Evolutionary conservation across 1,140 invertebrate species (phyloP).

Genomic region (Platyura marginata): DNA sequence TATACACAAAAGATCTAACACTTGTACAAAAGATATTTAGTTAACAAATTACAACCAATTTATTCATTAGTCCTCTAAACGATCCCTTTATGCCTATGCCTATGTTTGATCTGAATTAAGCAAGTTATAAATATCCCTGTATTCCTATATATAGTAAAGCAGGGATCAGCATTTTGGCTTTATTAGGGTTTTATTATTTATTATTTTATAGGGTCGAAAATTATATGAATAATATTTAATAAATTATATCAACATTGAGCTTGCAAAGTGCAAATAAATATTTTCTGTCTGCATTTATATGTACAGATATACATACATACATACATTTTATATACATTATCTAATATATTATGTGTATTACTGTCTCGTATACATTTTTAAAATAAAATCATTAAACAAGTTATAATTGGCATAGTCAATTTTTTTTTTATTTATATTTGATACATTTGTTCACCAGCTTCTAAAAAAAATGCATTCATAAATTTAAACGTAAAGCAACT

Average conservation of each 20-base stretch:
- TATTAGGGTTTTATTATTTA: background rate
- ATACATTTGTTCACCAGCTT: too few species aligned
- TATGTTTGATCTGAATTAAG: background rate
- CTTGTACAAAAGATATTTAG: background rate
- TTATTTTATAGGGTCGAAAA: background rate
- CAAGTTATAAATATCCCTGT: background rate
- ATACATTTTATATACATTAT: too few species aligned
- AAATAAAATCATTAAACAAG: too few species aligned
- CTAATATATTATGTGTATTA: too few species aligned
- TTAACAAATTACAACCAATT: background rate
- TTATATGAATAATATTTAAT: background rate
- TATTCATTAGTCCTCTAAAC: background rate
- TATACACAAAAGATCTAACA: background rate
- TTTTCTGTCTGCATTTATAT: too few species aligned
- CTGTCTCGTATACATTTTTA: too few species aligned
- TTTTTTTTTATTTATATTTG: too few species aligned
- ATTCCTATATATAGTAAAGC: background rate
- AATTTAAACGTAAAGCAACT: too few species aligned
- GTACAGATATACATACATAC: too few species aligned
- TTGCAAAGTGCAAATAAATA: too few species aligned
- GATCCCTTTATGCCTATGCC: background rate
- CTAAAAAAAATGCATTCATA: too few species aligned
- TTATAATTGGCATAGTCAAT: too few species aligned
- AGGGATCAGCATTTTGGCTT: background rate
- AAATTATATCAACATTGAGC: background rate